Percentiles rank a stretch among this genome's conserved stretches.
Conservation (phyloP, 1,140 invertebrate species). For the Olivierus martensii region DNA sequence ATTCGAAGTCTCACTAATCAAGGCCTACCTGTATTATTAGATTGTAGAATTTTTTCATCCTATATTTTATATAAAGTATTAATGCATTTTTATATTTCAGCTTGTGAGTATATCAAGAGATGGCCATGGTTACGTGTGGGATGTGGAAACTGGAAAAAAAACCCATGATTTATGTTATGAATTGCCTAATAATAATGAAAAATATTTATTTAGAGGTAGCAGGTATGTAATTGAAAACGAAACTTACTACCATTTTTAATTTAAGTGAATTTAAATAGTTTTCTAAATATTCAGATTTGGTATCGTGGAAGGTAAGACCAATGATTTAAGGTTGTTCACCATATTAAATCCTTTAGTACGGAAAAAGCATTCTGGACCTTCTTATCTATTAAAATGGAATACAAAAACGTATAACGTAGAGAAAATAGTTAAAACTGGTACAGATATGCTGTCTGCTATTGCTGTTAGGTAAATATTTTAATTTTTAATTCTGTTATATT, state of each 20-base stretch:
- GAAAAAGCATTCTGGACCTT: slow-evolving; percentile 29
- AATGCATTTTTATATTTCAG: slow-evolving; percentile 29
- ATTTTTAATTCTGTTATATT: neutral
- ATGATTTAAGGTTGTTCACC: slow-evolving; percentile 55
- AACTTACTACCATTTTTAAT: neutral
- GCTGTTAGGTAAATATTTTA: slow-evolving; percentile 43
- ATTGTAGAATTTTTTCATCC: too few species aligned
- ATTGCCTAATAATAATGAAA: slow-evolving; percentile 52
- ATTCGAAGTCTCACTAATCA: too few species aligned
- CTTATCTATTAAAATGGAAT: slow-evolving; percentile 35
- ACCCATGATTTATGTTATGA: slow-evolving; percentile 53
- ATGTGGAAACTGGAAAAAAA: slow-evolving; percentile 45
- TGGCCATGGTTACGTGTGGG: slow-evolving; percentile 65
- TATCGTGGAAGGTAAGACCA: slow-evolving; percentile 46
- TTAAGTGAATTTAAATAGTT: slow-evolving; percentile 5
- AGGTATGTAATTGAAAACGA: slow-evolving; percentile 2
- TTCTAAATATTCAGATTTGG: slow-evolving; percentile 43
- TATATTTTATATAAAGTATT: too few species aligned
- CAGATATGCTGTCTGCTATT: slow-evolving; percentile 64
- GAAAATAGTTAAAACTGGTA: slow-evolving; percentile 25
- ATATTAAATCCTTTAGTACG: slow-evolving; percentile 61
- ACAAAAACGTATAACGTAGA: slow-evolving; percentile 25
- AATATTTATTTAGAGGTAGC: slow-evolving; percentile 19
- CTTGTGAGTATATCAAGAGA: slow-evolving; percentile 79
- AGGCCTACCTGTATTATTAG: too few species aligned